Evolutionary conservation across 2,797 vertebrate genomes (phyloP).

Genomic region (Onychomys arenicola): DNA sequence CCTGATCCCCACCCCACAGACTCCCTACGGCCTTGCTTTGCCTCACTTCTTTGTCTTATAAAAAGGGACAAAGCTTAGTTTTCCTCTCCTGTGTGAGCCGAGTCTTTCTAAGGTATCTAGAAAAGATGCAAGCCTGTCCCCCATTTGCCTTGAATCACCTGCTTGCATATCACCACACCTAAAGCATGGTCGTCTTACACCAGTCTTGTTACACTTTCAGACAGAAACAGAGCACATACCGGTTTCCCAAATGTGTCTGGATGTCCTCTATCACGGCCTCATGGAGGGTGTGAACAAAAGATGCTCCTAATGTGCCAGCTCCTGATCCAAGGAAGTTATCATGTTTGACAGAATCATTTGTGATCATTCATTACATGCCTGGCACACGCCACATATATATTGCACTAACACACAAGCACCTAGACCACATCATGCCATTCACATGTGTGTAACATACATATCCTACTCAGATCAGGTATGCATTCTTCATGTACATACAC

Average conservation of each 20-base stretch:
- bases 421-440: neutral
- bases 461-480: neutral
- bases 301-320: too few species aligned
- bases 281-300: neutral
- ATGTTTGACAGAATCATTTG: accelerated
- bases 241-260: accelerated
- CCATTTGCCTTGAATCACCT: neutral
- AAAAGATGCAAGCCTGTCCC: neutral
- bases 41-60: neutral
- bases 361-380: neutral
- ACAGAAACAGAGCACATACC: too few species aligned
- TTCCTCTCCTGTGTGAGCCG: neutral
- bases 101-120: neutral
- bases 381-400: neutral
- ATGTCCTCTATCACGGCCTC: neutral
- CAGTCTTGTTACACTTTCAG: neutral
- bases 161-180: neutral
- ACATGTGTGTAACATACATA: too few species aligned
- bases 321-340: neutral
- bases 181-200: accelerated
- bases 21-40: neutral
- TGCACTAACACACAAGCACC: neutral
- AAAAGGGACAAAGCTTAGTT: neutral
- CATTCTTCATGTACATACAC: neutral
- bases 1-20: accelerated